phyloP scores from a whole-genome alignment of 2,113 vertebrate species.

The Piprites chloris region DNA sequence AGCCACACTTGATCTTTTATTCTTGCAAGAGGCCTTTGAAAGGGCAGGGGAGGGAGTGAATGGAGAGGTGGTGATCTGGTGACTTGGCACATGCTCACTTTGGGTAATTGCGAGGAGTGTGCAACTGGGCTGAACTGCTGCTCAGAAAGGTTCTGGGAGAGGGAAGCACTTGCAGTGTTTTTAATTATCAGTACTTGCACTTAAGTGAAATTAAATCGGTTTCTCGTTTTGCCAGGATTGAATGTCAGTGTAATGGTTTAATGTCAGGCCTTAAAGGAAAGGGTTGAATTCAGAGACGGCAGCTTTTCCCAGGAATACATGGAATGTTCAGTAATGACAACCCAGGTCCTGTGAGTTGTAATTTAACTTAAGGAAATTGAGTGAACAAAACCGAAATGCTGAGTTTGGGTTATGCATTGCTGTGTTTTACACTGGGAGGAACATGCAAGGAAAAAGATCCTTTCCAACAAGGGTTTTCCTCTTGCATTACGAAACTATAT shows the following conservation, averaged over 20 bases:
- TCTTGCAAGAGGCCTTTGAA: conserved; percentile 21
- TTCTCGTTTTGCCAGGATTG: background rate
- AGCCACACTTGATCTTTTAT: background rate
- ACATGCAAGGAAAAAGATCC: background rate
- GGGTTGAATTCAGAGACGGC: rapidly evolving
- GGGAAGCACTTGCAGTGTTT: background rate
- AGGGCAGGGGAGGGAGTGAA: background rate
- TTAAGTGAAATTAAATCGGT: background rate
- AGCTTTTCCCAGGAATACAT: background rate
- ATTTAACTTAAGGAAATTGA: background rate
- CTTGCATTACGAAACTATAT: background rate
- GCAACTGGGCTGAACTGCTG: background rate
- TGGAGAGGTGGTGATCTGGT: background rate
- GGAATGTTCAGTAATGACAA: background rate
- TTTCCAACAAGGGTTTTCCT: background rate
- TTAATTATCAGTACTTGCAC: background rate
- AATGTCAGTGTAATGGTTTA: background rate
- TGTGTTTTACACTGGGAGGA: background rate
- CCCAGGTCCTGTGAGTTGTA: background rate
- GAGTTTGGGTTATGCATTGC: background rate
- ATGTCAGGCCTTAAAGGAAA: background rate
- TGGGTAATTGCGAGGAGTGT: background rate
- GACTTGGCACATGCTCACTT: background rate
- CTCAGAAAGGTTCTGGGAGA: background rate
- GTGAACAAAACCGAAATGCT: background rate